Percentiles rank a stretch among this genome's conserved stretches.
Evolutionary conservation across 2,888 invertebrate species (phyloP).

Genomic region (Hypena proboscidalis): DNA sequence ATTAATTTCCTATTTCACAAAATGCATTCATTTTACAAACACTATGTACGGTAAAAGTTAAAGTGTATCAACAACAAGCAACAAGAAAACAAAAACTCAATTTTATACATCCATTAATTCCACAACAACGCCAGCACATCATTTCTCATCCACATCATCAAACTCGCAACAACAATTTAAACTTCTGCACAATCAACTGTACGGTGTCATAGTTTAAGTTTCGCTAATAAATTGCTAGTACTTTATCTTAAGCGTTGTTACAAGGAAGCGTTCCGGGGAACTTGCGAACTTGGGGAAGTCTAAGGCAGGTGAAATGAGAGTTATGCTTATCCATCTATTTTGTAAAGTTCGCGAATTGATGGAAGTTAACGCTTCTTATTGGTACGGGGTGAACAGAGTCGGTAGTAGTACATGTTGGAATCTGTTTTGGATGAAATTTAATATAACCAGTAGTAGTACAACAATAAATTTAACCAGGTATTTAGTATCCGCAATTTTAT

Average conservation of each 20-base stretch:
- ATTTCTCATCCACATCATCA: conserved; percentile 20
- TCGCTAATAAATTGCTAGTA: conserved; percentile 65
- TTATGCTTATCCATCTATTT: conserved; percentile 44
- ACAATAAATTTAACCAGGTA: no score
- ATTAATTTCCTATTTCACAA: background rate
- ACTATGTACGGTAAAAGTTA: background rate
- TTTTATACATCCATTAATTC: conserved; percentile 9
- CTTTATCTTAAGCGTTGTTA: conserved; percentile 58
- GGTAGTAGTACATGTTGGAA: background rate
- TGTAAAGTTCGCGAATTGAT: conserved; percentile 27
- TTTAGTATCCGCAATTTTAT: no score
- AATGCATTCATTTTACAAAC: no score
- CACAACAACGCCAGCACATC: conserved; percentile 16
- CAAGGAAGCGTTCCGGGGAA: conserved; percentile 36
- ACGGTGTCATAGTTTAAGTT: conserved; percentile 56
- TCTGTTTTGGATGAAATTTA: background rate
- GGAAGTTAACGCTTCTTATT: conserved; percentile 22
- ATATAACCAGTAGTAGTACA: no score
- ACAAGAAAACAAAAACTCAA: conserved; percentile 8
- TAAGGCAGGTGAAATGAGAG: conserved; percentile 41
- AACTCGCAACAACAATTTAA: conserved; percentile 39
- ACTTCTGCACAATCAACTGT: conserved; percentile 36
- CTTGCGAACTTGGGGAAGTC: conserved; percentile 46
- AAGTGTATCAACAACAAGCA: background rate
- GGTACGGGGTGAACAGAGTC: conserved; percentile 8